phyloP scores from a whole-genome alignment of 2,888 invertebrate genomes.

The Malthinus seriepunctatus region DNA sequence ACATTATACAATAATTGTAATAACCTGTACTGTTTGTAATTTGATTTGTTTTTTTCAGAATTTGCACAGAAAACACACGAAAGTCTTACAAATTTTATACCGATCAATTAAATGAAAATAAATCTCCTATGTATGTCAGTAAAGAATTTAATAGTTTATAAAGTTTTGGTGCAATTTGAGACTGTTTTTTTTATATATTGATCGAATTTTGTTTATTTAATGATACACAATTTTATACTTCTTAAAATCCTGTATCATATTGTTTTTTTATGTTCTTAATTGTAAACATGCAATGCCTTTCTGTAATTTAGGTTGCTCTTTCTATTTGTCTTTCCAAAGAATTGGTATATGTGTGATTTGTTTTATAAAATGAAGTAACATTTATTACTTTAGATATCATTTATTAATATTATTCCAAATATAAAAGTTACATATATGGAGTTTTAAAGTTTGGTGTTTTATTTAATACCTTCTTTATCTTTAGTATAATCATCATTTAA shows the following conservation, averaged over 20 bases:
- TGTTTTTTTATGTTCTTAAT: slow-evolving; percentile 15
- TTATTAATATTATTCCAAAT: slow-evolving; percentile 36
- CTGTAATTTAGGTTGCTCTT: slow-evolving; percentile 32
- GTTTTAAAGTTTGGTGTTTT: neutral
- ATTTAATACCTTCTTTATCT: too few species aligned
- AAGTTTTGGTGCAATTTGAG: slow-evolving; percentile 53
- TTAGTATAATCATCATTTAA: too few species aligned
- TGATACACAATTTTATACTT: slow-evolving; percentile 12
- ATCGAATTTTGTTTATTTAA: slow-evolving; percentile 14
- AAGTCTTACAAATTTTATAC: slow-evolving; percentile 41
- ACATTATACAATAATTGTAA: slow-evolving; percentile 23
- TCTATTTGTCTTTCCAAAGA: slow-evolving; percentile 51
- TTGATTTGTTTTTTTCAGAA: slow-evolving; percentile 24
- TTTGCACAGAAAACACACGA: slow-evolving; percentile 36
- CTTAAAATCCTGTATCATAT: slow-evolving; percentile 11
- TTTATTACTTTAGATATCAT: slow-evolving; percentile 38
- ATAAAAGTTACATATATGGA: slow-evolving; percentile 23
- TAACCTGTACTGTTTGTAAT: slow-evolving; percentile 31
- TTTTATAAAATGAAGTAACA: slow-evolving; percentile 36
- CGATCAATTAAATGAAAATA: slow-evolving; percentile 15
- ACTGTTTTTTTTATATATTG: slow-evolving; percentile 48
- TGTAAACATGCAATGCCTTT: slow-evolving; percentile 30
- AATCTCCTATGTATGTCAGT: slow-evolving; percentile 23
- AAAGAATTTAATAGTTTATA: slow-evolving; percentile 30
- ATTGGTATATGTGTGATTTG: slow-evolving; percentile 54